Base-by-base conservation (phyloP, 1,140 invertebrate genomes). In the Drosophila jambulina region DNA sequence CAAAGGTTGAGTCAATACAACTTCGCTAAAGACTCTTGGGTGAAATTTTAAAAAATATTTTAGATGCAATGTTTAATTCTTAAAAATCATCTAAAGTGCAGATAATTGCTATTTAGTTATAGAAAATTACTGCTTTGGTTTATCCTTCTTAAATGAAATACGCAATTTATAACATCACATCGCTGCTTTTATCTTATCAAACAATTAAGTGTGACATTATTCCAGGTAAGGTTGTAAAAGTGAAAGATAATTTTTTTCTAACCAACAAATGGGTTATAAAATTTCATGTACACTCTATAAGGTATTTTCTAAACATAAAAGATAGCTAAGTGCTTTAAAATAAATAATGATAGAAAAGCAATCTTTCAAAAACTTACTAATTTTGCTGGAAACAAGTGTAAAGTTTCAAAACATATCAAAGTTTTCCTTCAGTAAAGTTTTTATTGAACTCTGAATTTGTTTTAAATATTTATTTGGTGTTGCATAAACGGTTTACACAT, bases 401-500 rank as follows among this genome's bases (percentile, higher is more conserved):
- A 15, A 5, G 8, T 32, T 7, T 7, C 7, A 3, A 29, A 19
- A 12, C 34, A 15, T 34, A 36, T 36, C 13, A 36, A 53, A 1
- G 12, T 4, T 53, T 53, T 34, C 13, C 29, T 21, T 34, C 3
- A 13, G 5, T 29, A 29, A 7, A n/a, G 4, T 6, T 42, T 75
- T 53, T 27, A 13, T 75, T 70, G 25, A 56, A 75, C 59, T 68
- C 45, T 51, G 42, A 53, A 19, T 34, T 62, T 21, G 34, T 75
- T 82, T 71, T 76, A 76, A 76, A 64, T 57, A 56, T 79, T 79
- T 78, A 78, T 71, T 78, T 78, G 74, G 51, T 51, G 65, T 59
- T 56, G 69, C 83, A 86, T 82, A 82, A 86, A 82, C 78, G 72
- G 46, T 82, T 82, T 86, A 82, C 79, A 82, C 80, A 86, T 68